Evolutionary conservation across 2,888 invertebrate species (phyloP), one percentile per base, ranked within the genome.

Genomic region (Schizotus pectinicornis): DNA sequence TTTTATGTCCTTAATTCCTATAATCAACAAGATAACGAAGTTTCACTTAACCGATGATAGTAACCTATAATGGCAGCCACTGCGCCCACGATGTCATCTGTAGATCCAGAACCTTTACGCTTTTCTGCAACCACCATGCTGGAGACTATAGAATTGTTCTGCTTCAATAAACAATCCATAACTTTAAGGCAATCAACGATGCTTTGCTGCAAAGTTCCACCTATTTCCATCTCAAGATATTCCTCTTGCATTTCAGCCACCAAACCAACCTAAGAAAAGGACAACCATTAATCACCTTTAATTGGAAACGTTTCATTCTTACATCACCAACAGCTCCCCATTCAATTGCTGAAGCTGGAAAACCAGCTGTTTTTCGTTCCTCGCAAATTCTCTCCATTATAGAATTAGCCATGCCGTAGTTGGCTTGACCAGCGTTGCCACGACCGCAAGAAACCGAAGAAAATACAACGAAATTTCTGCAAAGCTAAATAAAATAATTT

Each of bases 241-340:
- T 80, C 77, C 59, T 81, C 82, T 61, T 81, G 75, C 76, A 80
- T 75, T n/a, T 89, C 86, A 11, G 88, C 83, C 2, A 89, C 85
- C 6, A 90, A 80, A 35, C 90, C 91, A n/a, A n/a, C n/a, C n/a
- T n/a, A n/a, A n/a, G n/a, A n/a, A n/a, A n/a, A n/a, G n/a, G n/a
- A n/a, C n/a, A n/a, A n/a, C n/a, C n/a, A n/a, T n/a, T n/a, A n/a
- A n/a, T n/a, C n/a, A n/a, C n/a, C n/a, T n/a, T n/a, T n/a, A n/a
- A n/a, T n/a, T n/a, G n/a, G n/a, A n/a, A n/a, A n/a, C n/a, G n/a
- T n/a, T n/a, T n/a, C n/a, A n/a, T n/a, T n/a, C n/a, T n/a, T 9
- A 90, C 91, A 78, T 96, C 95, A 49, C 94, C 96, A 48, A 96
- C 86, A 34, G 94, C 95, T 34, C 96, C 95, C 95, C 95, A 96